Evolutionary conservation across 2,797 vertebrate genomes (phyloP).

Genomic region (Diceros bicornis): DNA sequence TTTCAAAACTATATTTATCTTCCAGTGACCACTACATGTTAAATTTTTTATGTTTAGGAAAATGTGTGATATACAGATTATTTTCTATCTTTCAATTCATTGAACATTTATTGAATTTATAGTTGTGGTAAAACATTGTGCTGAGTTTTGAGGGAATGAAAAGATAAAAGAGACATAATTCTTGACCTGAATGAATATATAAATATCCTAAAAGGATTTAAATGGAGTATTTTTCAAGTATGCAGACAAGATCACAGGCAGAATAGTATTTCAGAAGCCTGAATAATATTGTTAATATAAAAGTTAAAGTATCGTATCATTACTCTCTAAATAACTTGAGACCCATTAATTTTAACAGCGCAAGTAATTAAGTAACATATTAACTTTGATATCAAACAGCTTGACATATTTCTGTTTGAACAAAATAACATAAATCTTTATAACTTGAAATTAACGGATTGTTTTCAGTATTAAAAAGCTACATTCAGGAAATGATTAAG

Average conservation of each 20-base stretch:
- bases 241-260: background rate
- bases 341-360: constrained; percentile 41
- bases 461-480: background rate
- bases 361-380: constrained; percentile 14
- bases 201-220: background rate
- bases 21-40: background rate
- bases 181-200: background rate
- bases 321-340: constrained; percentile 14
- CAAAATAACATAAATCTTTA: background rate
- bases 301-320: background rate
- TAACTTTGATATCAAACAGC: background rate
- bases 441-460: background rate
- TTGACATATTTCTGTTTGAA: constrained; percentile 44
- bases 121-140: background rate
- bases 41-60: background rate
- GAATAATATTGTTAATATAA: background rate
- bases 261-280: background rate
- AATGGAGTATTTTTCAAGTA: background rate
- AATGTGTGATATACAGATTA: background rate
- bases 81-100: constrained; percentile 3
- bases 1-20: background rate
- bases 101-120: constrained; percentile 14
- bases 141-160: constrained; percentile 38
- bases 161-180: background rate
- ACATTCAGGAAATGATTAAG: background rate